A percentile compares a stretch with the other conserved stretches of the same genome.
These are phyloP conservation scores for Proterorhinus semilunaris DNA, from an alignment of 2,113 vertebrate species.

Conservation along the genomic window DNA sequence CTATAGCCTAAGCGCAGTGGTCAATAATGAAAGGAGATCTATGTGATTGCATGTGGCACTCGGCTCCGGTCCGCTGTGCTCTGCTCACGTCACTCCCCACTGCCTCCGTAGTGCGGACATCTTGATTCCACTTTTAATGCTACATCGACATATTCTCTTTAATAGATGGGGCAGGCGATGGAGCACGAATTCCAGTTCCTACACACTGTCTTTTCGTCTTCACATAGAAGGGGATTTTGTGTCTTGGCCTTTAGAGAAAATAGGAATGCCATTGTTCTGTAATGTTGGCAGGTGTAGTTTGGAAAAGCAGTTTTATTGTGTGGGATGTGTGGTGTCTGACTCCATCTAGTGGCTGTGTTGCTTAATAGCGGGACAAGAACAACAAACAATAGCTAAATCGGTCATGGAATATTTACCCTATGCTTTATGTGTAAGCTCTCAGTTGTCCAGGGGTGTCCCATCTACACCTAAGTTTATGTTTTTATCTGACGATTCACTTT, in stretches of 20 bases:
- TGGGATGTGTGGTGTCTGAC: conserved; percentile 44
- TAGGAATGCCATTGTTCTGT: not conserved
- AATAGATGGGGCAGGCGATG: conserved; percentile 26
- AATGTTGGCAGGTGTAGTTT: not conserved
- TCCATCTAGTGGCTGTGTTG: conserved; percentile 59
- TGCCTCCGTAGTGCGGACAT: conserved; percentile 34
- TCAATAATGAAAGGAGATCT: conserved; percentile 60
- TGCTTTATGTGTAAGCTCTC: too few species aligned
- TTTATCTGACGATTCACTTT: too few species aligned
- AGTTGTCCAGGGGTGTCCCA: too few species aligned
- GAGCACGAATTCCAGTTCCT: not conserved
- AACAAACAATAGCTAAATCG: not conserved
- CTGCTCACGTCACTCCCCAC: conserved; percentile 35
- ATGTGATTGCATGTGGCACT: conserved; percentile 43
- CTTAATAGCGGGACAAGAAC: conserved; percentile 9
- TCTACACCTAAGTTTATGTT: too few species aligned
- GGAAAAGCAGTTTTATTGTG: conserved; percentile 3
- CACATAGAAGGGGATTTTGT: conserved; percentile 15
- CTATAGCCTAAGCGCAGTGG: conserved; percentile 6
- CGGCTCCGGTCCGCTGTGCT: conserved; percentile 12
- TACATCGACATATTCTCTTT: conserved; percentile 49
- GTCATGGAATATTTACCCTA: too few species aligned
- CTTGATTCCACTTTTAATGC: conserved; percentile 41
- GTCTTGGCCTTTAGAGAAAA: not conserved
- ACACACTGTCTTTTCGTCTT: conserved; percentile 3